These are phyloP conservation scores for Ivindomyrus marchei DNA, from an alignment of 2,113 vertebrate genomes.

Conservation along the genomic window DNA sequence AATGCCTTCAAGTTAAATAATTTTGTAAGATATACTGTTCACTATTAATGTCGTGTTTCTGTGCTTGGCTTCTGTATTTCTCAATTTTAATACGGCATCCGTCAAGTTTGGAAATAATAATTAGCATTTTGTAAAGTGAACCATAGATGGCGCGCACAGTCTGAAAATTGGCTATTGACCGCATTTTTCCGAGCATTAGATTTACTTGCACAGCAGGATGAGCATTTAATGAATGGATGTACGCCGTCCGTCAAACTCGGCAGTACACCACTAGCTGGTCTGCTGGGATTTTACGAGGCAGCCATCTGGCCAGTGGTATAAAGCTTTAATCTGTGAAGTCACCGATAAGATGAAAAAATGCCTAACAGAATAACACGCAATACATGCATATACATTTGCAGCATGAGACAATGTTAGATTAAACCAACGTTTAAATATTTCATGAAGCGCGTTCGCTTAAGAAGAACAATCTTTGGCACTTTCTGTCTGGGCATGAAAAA, in stretches of 20 bases:
- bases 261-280: neutral
- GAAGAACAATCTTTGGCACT: neutral
- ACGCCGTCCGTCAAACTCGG: neutral
- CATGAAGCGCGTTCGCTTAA: neutral
- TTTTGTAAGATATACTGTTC: neutral
- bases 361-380: neutral
- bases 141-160: conserved; percentile 30
- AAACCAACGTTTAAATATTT: neutral
- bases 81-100: neutral
- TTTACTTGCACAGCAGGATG: neutral
- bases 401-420: neutral
- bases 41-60: neutral
- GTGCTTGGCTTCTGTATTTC: neutral
- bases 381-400: neutral
- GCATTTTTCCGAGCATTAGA: neutral
- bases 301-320: neutral
- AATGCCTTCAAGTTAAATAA: neutral
- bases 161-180: neutral
- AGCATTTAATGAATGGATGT: neutral
- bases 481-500: neutral
- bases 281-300: neutral
- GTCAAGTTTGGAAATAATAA: neutral
- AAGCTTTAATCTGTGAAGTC: neutral
- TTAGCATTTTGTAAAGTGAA: neutral
- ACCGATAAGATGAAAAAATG: neutral